Evolutionary conservation across 2,888 invertebrate genomes (phyloP), one percentile per base, ranked within the genome.

Genomic region (Drosophila meridiana): DNA sequence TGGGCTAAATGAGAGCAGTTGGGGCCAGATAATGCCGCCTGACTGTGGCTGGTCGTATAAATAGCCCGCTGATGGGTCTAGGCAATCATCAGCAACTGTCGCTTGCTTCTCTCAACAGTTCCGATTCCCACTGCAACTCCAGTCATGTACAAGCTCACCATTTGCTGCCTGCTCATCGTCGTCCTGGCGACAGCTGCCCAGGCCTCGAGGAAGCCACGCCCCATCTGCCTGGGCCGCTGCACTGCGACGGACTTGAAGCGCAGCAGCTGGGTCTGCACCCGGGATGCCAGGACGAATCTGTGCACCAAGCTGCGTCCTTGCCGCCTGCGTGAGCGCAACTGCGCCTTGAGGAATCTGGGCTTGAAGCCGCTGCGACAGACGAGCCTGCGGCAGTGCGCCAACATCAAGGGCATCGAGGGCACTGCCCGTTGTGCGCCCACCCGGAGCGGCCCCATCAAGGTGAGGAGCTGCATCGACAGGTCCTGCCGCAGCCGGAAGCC

Each of bases 251-350:
- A 85, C n/a, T 8, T 67, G 43, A 42, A 53, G 14, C 74, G 69
- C 50, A 43, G 28, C 2, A 47, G 34, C 11, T 7, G 80, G 5
- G 66, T 80, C 2, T 91, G 91, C 60, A 65, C 77, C 0, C 69
- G 85, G 20, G 76, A 86, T 36, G 42, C 53, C 2, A 57, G 45
- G 0, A 74, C 66, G 20, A 73, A 80, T 28, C 47, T 52, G 13
- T 91, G 86, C 72, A 79, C 81, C 68, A 81, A 76, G 48, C 55
- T 82, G n/a, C 67, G 71, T 0, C 67, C 82, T 26, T 91, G 91
- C 58, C 71, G 68, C 0, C 38, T 91, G 14, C 76, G 82, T 3
- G 85, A 91, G 45, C 62, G 77, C 47, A 91, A 91, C 67, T 91
- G 92, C 28, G 48, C 42, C 2, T 64, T 69, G 20, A 61, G 58